Conservation (phyloP, 2,797 vertebrate species). For the Anabacerthia variegaticeps region DNA sequence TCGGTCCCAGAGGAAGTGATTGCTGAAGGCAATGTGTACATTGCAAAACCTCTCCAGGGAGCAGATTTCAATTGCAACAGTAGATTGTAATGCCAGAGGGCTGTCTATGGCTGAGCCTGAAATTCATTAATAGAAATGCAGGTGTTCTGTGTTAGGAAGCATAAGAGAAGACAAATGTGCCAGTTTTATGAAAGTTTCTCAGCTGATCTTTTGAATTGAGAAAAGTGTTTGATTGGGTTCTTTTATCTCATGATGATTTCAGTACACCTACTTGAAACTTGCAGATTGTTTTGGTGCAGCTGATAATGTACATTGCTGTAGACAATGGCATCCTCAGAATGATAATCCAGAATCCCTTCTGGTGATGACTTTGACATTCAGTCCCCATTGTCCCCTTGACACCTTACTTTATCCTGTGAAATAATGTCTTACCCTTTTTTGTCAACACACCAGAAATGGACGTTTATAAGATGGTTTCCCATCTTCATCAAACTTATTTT, state of each 20-base stretch:
- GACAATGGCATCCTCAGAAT: neutral
- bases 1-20: neutral
- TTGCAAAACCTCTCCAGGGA: neutral
- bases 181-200: neutral
- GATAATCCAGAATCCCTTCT: neutral
- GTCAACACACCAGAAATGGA: neutral
- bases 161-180: neutral
- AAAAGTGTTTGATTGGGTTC: neutral
- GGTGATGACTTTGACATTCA: neutral
- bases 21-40: neutral
- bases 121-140: neutral
- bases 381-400: neutral
- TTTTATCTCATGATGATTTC: neutral
- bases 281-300: neutral
- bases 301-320: neutral
- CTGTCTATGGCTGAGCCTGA: neutral
- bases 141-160: neutral
- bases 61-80: neutral
- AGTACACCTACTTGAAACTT: neutral
- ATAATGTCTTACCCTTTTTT: neutral
- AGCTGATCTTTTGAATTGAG: neutral
- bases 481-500: neutral
- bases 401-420: neutral
- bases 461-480: neutral
- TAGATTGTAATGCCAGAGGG: neutral